phyloP scores from a whole-genome alignment of 2,113 vertebrate species.

The Chionis minor region DNA sequence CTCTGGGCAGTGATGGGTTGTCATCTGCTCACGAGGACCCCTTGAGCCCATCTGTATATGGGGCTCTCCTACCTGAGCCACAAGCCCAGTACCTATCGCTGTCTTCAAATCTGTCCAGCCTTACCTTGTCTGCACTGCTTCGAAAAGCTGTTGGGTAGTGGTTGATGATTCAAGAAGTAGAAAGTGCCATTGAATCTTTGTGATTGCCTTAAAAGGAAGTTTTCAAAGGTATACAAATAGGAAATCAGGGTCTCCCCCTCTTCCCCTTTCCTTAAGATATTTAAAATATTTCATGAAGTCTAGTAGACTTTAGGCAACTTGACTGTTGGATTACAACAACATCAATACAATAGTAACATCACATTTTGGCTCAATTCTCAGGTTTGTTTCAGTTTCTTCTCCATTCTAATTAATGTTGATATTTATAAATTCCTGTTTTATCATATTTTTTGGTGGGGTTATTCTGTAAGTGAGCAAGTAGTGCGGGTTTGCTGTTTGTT shows the following conservation, averaged over 20 bases:
- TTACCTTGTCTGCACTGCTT: neutral
- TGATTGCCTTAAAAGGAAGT: neutral
- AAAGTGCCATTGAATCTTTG: neutral
- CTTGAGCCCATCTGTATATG: fast-evolving
- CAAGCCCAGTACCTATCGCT: fast-evolving
- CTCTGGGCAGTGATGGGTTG: fast-evolving
- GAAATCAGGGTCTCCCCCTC: neutral
- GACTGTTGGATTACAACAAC: fast-evolving
- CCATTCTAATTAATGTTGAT: neutral
- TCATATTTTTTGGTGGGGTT: neutral
- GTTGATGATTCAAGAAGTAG: neutral
- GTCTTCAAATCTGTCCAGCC: neutral
- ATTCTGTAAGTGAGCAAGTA: neutral
- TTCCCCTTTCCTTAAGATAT: no score
- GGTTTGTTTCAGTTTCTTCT: neutral
- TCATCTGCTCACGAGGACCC: neutral
- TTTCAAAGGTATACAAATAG: neutral
- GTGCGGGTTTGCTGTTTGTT: neutral
- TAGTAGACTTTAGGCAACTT: neutral
- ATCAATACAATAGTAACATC: neutral
- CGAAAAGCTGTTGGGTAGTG: no score
- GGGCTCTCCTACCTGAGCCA: neutral
- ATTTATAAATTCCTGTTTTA: neutral
- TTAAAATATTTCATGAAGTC: neutral
- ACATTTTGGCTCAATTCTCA: neutral